Base-by-base conservation (phyloP, 2,888 invertebrate species). In the Caenorhabditis sp. region DNA sequence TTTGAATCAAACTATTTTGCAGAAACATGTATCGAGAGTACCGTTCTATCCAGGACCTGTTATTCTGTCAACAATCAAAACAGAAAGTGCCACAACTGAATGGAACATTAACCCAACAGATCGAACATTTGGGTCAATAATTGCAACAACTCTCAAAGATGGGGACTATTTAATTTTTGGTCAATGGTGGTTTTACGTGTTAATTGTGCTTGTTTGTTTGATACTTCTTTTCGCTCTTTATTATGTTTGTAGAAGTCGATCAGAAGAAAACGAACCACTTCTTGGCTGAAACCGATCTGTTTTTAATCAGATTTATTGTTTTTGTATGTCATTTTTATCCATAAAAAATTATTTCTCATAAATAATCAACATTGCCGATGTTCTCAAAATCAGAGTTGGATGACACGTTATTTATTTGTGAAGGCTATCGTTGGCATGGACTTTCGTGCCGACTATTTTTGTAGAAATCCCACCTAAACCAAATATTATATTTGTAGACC, bases 101-200 rank as follows among this genome's bases (percentile, higher is more conserved):
- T 20, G 23, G 21, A 20, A 56, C 49, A 14, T 57, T 57, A 17
- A 8, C 0, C 4, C 7, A 3, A 25, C 27, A 27, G 20, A 27
- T 31, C n/a, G n/a, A n/a, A 10, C 38, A 21, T 17, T 36, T 14
- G 7, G 8, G n/a, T 26, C 27, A 21, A 52, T 20, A 23, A n/a
- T n/a, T 25, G 49, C 57, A 12, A 59, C 43, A 17, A 2, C 14
- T 7, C 14, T 43, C 8, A 43, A 43, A 43, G 43, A 43, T 10
- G 43, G 43, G 14, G 14, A 10, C 12, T 10, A 3, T 17, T 43
- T 43, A 3, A 43, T 69, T 14, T 64, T 61, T 14, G 43, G 36
- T 12, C 69, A 69, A 36, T 69, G 69, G 69, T 69, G 69, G 69
- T 69, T 69, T 31, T 64, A 64, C 57, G 56, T 31, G 0, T 20